A percentile compares a stretch with the other conserved stretches of the same genome.
phyloP scores from a whole-genome alignment of 2,113 vertebrate species.

The Pollimyrus isidori region DNA sequence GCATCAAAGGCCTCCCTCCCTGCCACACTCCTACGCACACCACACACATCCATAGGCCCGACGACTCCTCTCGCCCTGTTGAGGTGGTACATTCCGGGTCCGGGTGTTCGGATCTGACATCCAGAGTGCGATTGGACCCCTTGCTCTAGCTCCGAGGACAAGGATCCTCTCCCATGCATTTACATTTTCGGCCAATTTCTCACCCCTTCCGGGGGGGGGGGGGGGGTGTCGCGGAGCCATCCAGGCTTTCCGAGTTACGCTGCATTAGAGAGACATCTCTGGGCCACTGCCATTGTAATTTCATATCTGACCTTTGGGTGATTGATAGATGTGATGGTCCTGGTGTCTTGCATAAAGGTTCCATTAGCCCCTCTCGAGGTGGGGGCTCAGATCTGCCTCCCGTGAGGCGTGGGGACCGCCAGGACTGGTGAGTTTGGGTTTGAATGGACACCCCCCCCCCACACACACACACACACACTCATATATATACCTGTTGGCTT shows the following conservation, averaged over 20 bases:
- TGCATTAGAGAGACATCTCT: background rate
- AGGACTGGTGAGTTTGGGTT: background rate
- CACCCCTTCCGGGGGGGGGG: background rate
- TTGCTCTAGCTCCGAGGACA: background rate
- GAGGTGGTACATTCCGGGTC: constrained; percentile 60
- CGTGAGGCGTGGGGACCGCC: background rate
- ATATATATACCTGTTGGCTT: background rate
- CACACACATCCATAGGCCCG: constrained; percentile 57
- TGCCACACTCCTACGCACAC: constrained; percentile 50
- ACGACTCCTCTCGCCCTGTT: constrained; percentile 38
- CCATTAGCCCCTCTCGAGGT: constrained; percentile 11
- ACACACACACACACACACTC: too few relatives aligned
- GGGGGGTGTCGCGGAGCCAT: background rate
- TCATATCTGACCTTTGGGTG: constrained; percentile 16
- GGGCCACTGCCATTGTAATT: constrained; percentile 12
- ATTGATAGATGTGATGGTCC: constrained; percentile 5
- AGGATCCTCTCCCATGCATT: background rate
- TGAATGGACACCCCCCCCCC: background rate
- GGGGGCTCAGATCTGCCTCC: background rate
- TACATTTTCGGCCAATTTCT: background rate
- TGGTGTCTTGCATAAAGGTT: background rate
- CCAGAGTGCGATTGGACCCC: background rate
- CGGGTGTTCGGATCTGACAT: constrained; percentile 69
- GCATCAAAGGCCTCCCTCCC: constrained; percentile 73
- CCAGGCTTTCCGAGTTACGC: background rate